Evolutionary conservation across 2,113 vertebrate genomes (phyloP), one percentile per base, ranked within the genome.

Genomic region (Carlito syrichta): DNA sequence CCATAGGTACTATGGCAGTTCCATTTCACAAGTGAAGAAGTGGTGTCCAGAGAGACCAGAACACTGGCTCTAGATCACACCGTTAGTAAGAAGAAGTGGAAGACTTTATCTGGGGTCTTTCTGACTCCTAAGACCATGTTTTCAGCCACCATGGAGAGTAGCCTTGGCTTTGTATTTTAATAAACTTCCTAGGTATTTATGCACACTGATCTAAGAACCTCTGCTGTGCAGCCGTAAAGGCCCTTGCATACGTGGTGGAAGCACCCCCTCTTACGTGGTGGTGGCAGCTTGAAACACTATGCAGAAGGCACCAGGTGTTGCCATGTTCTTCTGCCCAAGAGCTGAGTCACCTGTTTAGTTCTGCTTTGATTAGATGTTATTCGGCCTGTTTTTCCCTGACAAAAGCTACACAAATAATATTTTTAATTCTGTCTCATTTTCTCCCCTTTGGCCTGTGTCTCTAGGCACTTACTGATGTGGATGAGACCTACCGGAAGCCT

Each of bases 391-490:
- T 84, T 38, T 23, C 6, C 25, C 38, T 32, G 78, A 20, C 66
- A 91, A 82, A 91, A 78, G 23, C 50, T 63, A 14, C 79, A 68
- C 85, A 63, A 77, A 22, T 82, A 94, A 38, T 56, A 25, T 54
- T 52, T 78, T 69, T 71, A 92, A 83, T 81, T 50, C 43, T 54
- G 60, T 79, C 71, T 83, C 11, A 48, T 76, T 94, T 96, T 83
- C 43, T 95, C 92, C 0, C 0, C 79, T 96, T 97, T 76, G 93
- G 74, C 6, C 86, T 89, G 79, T 92, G 89, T 84, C 86, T 97
- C 27, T 94, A 99, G 99, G 99, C 99, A 9, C 99, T 99, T 98
- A 99, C 99, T 23, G 99, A 99, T 4, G 99, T 99, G 35, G 99
- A 99, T 97, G 99, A 99, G 98, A 99, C 99, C 0, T 99, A 99